Conservation (phyloP, 2,113 vertebrate genomes). For the Ascaphus truei region DNA sequence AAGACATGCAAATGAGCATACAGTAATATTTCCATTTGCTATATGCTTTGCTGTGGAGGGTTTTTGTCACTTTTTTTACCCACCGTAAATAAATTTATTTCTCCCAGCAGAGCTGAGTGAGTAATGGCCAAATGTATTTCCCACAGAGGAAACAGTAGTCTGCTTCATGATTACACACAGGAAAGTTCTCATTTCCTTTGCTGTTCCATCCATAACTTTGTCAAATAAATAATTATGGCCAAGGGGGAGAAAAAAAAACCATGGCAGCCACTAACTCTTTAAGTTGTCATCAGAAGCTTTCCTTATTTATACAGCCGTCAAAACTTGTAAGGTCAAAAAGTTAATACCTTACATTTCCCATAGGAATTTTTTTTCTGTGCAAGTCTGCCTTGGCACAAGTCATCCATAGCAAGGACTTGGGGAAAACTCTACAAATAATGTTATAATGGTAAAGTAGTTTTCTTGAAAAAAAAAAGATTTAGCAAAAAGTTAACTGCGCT, state of each 20-base stretch:
- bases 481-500: no score
- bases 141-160: not conserved
- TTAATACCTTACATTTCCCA: not conserved
- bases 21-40: no score
- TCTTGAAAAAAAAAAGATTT: no score
- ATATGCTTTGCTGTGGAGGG: no score
- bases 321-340: not conserved
- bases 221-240: not conserved
- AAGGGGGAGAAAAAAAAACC: not conserved
- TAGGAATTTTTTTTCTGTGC: not conserved
- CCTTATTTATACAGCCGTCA: not conserved
- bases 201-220: not conserved
- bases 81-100: no score
- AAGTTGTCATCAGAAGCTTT: not conserved
- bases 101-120: not conserved
- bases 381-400: not conserved
- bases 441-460: no score
- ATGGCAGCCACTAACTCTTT: not conserved
- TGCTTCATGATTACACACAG: not conserved
- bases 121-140: not conserved
- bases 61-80: no score
- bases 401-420: not conserved
- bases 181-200: slow-evolving; percentile 7
- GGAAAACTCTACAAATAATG: no score
- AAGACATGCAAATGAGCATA: no score